Base-by-base conservation (phyloP, 2,888 invertebrate species). In the Crocallis elinguaria region DNA sequence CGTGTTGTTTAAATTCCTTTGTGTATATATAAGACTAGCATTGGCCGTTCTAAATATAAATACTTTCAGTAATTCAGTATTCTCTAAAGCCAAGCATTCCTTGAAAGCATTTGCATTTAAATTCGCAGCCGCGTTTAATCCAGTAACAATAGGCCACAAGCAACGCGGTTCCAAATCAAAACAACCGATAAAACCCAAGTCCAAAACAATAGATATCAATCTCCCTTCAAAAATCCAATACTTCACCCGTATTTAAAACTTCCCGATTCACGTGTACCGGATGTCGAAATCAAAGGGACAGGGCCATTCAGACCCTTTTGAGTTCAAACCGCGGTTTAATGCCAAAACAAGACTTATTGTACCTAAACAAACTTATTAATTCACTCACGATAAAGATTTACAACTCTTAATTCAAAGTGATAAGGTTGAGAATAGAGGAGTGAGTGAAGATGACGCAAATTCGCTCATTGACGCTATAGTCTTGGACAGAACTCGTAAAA, bases 261-360 rank as follows among this genome's bases (percentile, higher is more conserved):
- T 59, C 59, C 38, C 55, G 49, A 52, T 81, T 83, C 89, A 88
- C 88, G 87, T 88, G 86, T 74, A 77, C 88, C 87, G 89, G 88
- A 89, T 85, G 84, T 79, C 66, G 67, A 69, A 77, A 78, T 80
- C 80, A 83, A 86, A 79, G 73, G 81, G 71, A 77, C 80, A 77
- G 76, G 79, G 76, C 80, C 77, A 77, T 84, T 81, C 77, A 79
- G 57, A 66, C 73, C 77, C 80, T 79, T 81, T 84, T 77, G 69
- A 79, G 71, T 67, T 68, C 68, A 78, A 79, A 75, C 82, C 80
- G 79, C 81, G 77, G 84, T 78, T 80, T 80, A 77, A 79, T 77
- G 80, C 79, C 79, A 79, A 85, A 83, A 86, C 81, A 85, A 78
- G 77, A 78, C 72, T 74, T 79, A 81, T 80, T 82, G 75, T 79